phyloP scores from a whole-genome alignment of 2,888 invertebrate genomes.

The Adelognathus sp. region DNA sequence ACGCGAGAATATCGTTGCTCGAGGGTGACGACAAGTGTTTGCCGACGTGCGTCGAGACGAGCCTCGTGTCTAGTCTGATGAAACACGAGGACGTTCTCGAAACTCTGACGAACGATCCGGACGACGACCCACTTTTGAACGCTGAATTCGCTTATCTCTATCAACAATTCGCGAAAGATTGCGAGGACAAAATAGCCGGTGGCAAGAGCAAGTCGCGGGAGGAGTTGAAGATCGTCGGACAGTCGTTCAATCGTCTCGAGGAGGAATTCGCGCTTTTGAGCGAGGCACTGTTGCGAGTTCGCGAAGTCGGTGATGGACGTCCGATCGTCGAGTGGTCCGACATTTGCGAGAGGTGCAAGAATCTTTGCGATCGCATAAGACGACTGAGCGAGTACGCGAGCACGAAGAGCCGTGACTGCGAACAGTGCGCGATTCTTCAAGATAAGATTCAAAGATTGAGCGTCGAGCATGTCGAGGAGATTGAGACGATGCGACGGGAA shows the following conservation, averaged over 20 bases:
- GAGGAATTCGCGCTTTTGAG: constrained; percentile 78
- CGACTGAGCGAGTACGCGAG: constrained; percentile 78
- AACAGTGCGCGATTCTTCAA: constrained; percentile 81
- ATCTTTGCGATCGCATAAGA: constrained; percentile 83
- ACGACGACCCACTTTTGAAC: constrained; percentile 83
- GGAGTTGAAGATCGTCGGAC: constrained; percentile 68
- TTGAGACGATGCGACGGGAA: constrained; percentile 78
- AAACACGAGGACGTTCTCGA: constrained; percentile 75
- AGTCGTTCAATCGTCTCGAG: constrained; percentile 77
- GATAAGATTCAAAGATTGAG: constrained; percentile 80
- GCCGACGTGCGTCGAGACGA: constrained; percentile 71
- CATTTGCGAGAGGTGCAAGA: constrained; percentile 84
- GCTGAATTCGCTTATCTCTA: constrained; percentile 87
- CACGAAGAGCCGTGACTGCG: constrained; percentile 78
- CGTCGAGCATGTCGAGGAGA: constrained; percentile 78
- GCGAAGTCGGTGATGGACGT: constrained; percentile 52
- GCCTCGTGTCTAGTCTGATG: constrained; percentile 76
- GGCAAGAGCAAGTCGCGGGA: constrained; percentile 62
- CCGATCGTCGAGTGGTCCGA: constrained; percentile 80
- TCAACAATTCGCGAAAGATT: constrained; percentile 85
- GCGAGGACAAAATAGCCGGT: constrained; percentile 74
- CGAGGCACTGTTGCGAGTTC: constrained; percentile 66
- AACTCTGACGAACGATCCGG: constrained; percentile 67
- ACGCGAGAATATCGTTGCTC: constrained; percentile 88
- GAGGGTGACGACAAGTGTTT: constrained; percentile 81